Percentiles rank a stretch among this genome's conserved stretches.
Conservation (phyloP, 1,140 invertebrate genomes). For the Plutomurus gul region DNA sequence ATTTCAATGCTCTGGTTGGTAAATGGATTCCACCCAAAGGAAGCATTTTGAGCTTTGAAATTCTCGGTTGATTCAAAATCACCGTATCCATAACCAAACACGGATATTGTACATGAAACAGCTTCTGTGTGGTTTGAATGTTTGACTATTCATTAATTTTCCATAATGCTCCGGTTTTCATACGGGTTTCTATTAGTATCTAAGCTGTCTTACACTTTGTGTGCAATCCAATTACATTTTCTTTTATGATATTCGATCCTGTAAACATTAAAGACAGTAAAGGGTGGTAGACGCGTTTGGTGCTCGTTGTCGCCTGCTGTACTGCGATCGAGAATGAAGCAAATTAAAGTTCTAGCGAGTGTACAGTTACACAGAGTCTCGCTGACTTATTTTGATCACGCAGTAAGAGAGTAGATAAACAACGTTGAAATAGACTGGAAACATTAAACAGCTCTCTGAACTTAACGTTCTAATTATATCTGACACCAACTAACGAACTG, state of each 20-base stretch:
- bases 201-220: neutral
- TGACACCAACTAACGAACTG: conserved; percentile 15
- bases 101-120: too few relatives aligned
- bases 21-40: too few relatives aligned
- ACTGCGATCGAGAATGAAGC: neutral
- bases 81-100: too few relatives aligned
- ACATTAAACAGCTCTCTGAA: neutral
- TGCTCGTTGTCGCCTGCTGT: neutral
- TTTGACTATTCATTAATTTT: too few relatives aligned
- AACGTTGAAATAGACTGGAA: neutral
- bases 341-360: neutral
- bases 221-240: conserved; percentile 6
- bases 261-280: conserved; percentile 15
- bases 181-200: too few relatives aligned
- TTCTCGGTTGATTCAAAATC: too few relatives aligned
- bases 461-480: conserved; percentile 8
- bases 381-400: neutral
- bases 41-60: too few relatives aligned
- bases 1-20: too few relatives aligned
- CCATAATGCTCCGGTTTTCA: too few relatives aligned
- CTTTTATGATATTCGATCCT: conserved; percentile 7
- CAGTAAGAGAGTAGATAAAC: neutral
- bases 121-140: too few relatives aligned
- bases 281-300: neutral
- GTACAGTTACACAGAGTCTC: neutral